phyloP scores from a whole-genome alignment of 35 echinoderm and acorn worm genomes.

The Acanthaster planci region DNA sequence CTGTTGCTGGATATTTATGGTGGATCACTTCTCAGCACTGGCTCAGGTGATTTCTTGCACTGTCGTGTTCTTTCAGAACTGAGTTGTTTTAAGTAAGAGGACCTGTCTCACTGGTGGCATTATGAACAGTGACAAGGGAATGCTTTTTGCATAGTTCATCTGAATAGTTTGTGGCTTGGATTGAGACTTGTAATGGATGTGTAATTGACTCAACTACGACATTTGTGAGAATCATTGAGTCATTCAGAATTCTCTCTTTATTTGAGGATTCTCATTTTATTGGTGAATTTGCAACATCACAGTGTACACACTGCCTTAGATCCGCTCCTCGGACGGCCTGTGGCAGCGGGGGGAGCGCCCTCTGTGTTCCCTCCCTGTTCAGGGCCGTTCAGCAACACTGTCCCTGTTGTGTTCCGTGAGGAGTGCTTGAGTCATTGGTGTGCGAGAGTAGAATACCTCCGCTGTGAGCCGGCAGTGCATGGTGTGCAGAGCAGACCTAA shows the following conservation, averaged over 20 bases:
- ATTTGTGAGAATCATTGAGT: too few relatives aligned
- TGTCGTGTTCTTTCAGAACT: too few relatives aligned
- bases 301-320: conserved; percentile 93
- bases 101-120: too few relatives aligned
- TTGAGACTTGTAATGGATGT: too few relatives aligned
- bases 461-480: conserved; percentile 35
- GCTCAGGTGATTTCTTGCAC: conserved; percentile 59
- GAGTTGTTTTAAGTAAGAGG: too few relatives aligned
- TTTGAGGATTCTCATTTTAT: too few relatives aligned
- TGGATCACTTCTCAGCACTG: conserved; percentile 77
- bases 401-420: conserved; percentile 89
- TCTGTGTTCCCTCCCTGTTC: background rate
- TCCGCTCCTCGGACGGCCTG: conserved; percentile 79
- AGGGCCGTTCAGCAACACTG: conserved; percentile 82
- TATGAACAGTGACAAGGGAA: too few relatives aligned
- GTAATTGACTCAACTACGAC: too few relatives aligned
- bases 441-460: conserved; percentile 99
- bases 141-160: too few relatives aligned
- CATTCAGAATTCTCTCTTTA: too few relatives aligned
- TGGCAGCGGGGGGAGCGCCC: background rate
- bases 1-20: conserved; percentile 90
- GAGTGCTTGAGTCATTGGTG: conserved; percentile 99
- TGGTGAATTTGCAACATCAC: too few relatives aligned
- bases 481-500: conserved; percentile 13
- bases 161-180: too few relatives aligned